Evolutionary conservation across 2,797 vertebrate genomes (phyloP).

Genomic region (Harpagifer antarcticus): DNA sequence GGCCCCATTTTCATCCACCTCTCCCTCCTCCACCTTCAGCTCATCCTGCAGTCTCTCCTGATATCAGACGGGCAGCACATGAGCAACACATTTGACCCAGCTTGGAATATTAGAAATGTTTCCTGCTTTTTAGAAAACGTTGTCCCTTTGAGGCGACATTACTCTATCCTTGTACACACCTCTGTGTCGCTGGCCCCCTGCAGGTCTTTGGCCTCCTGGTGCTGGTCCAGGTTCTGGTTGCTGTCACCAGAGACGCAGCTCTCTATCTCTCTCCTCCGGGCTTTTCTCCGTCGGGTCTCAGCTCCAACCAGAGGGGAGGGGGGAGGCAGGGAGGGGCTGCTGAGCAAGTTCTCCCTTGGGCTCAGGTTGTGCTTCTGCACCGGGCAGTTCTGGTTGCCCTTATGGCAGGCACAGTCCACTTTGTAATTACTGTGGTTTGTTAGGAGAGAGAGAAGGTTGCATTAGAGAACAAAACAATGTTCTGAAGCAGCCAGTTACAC

Average conservation of each 20-base stretch:
- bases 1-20: conserved; percentile 88
- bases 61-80: conserved; percentile 26
- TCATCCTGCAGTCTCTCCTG: conserved; percentile 88
- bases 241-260: conserved; percentile 83
- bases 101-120: background rate
- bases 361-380: conserved; percentile 96
- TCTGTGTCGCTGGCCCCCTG: conserved; percentile 88
- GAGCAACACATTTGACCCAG: background rate
- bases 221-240: conserved; percentile 86
- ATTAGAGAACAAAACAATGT: background rate
- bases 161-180: conserved; percentile 75
- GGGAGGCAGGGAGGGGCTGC: conserved; percentile 83
- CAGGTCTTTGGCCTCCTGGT: conserved; percentile 81
- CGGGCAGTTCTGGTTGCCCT: conserved; percentile 97
- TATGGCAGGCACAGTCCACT: conserved; percentile 99
- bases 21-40: conserved; percentile 87
- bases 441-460: conserved; percentile 49
- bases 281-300: conserved; percentile 94
- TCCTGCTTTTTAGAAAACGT: background rate
- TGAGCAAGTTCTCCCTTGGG: conserved; percentile 88
- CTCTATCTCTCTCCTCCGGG: conserved; percentile 92
- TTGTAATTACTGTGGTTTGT: conserved; percentile 93
- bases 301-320: conserved; percentile 88
- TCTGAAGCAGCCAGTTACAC: background rate
- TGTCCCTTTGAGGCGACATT: background rate